Evolutionary conservation across 1,140 invertebrate genomes (phyloP).

Genomic region (Heterodera schachtii): DNA sequence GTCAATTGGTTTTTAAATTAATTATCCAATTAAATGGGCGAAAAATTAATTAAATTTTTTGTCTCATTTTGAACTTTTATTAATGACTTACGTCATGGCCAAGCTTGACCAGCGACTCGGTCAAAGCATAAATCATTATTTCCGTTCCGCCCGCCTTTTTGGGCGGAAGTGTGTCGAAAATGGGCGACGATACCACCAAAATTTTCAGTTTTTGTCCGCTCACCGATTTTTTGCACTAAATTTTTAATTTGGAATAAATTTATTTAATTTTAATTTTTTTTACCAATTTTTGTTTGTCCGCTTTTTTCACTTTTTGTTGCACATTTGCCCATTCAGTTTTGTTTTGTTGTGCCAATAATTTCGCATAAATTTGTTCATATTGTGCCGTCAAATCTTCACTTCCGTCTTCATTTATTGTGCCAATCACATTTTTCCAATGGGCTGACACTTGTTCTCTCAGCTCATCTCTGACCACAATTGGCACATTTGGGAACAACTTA

Average conservation of each 20-base stretch:
- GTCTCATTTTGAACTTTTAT: not conserved
- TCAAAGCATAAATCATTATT: conserved; percentile 17
- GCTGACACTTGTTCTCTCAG: not conserved
- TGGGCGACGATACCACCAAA: conserved; percentile 46
- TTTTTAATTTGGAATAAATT: not conserved
- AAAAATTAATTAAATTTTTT: no score
- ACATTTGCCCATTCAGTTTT: not conserved
- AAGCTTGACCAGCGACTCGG: conserved; percentile 24
- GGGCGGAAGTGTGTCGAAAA: conserved; percentile 31
- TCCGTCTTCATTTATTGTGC: not conserved
- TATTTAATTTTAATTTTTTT: no score
- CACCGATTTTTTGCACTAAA: not conserved
- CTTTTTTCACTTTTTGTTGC: not conserved
- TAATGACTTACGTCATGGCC: conserved; percentile 25
- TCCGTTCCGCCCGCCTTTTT: conserved; percentile 34
- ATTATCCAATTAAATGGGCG: no score
- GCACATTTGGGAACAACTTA: not conserved
- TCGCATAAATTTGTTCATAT: not conserved
- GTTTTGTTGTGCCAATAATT: not conserved
- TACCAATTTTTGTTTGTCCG: not conserved
- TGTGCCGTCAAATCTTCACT: not conserved
- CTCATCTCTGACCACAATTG: not conserved
- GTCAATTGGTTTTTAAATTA: no score
- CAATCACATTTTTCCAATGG: not conserved
- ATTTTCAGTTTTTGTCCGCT: not conserved